Base-by-base conservation (phyloP, 2,797 vertebrate genomes). In the Rhabdomys pumilio region DNA sequence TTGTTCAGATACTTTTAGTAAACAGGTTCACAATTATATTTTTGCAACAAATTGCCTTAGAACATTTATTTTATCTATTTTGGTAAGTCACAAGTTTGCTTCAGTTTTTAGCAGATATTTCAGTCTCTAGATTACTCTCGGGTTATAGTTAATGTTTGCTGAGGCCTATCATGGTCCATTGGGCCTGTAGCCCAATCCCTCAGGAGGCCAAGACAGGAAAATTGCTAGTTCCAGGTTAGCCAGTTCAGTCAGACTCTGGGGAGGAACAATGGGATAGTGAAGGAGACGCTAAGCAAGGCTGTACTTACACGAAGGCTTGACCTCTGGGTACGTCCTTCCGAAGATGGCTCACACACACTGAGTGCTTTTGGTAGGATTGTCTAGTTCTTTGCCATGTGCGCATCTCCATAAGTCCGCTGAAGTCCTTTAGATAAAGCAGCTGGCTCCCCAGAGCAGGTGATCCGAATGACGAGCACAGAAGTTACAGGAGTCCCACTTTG, bases 21-120 rank as follows among this genome's bases (percentile, higher is more conserved):
- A 83, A 79, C 14, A 93, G 69, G 86, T 75, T 86, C 87, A 50
- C 80, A 65, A 73, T 77, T 76, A 61, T 93, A 90, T 91, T n/a
- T 77, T n/a, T 88, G 17, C 69, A 84, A 90, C 53, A 93, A 1
- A 77, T 55, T 81, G 61, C 76, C 20, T 41, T n/a, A 61, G 77
- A 95, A 91, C 22, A 89, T 91, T 96, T 69, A 50, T 96, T 90
- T 95, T 87, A 59, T 96, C 26, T 53, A 38, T 93, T 91, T 87
- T 4, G 59, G n/a, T 91, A 72, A 86, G 55, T 89, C 20, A 59
- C 34, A 72, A 93, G 57, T 86, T 91, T 92, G 67, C 83, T 91
- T 29, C 7, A 87, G 67, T 59, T 72, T 67, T 82, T 85, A 81
- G 11, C 24, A 77, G 85, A 44, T 29, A 57, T 29, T 82, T 93